Evolutionary conservation across 37 sponge, comb jelly and placozoan species (phyloP).

Genomic region (Crambe crambe): DNA sequence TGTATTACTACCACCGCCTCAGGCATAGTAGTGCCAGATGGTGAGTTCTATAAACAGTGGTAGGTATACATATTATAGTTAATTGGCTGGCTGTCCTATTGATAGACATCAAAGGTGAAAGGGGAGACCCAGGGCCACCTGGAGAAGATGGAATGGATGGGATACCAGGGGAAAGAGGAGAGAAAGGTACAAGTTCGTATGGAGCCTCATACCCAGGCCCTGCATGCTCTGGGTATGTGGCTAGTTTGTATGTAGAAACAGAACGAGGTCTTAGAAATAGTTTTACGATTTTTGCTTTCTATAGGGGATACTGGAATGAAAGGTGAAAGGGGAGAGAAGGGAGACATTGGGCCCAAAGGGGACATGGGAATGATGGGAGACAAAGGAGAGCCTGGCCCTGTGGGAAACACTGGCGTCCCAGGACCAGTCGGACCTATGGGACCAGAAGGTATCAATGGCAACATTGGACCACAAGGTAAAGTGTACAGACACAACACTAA

Average conservation of each 20-base stretch:
- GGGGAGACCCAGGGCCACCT: not conserved
- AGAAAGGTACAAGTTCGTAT: not conserved
- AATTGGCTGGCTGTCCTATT: too few relatives aligned
- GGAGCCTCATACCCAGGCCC: too few relatives aligned
- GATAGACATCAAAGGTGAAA: not conserved
- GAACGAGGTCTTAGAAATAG: too few relatives aligned
- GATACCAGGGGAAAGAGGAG: constrained; percentile 11
- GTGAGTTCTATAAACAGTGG: not conserved
- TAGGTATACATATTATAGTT: not conserved
- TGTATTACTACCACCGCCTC: not conserved
- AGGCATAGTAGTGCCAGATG: not conserved
- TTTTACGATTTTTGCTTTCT: not conserved
- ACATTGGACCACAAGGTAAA: not conserved
- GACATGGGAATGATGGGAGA: not conserved
- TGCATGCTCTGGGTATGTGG: too few relatives aligned
- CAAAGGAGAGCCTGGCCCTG: not conserved
- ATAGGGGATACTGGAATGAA: not conserved
- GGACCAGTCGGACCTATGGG: not conserved
- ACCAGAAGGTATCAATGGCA: not conserved
- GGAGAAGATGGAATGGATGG: not conserved
- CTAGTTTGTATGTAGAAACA: not conserved
- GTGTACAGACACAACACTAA: too few relatives aligned
- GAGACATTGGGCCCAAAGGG: not conserved
- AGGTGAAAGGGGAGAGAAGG: constrained; percentile 3
- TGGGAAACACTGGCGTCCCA: not conserved